A percentile compares a stretch with the other conserved stretches of the same genome.
Evolutionary conservation across 1,140 invertebrate genomes (phyloP).

Genomic region (Galleria mellonella): DNA sequence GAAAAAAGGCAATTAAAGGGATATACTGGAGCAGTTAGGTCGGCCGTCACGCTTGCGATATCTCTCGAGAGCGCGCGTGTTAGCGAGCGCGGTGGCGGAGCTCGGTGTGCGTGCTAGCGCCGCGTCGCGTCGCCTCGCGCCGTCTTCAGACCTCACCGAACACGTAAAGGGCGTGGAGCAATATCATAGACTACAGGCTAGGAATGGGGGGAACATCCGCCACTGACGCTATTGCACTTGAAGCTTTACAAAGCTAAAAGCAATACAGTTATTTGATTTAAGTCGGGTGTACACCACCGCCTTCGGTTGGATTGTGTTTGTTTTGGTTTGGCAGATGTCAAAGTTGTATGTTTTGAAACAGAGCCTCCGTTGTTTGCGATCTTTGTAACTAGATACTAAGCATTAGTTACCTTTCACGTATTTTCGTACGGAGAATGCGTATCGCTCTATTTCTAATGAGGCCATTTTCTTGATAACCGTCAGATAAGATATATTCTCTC

Average conservation of each 20-base stretch:
- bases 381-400: conserved; percentile 48
- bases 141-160: conserved; percentile 45
- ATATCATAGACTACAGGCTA: conserved; percentile 68
- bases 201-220: conserved; percentile 61
- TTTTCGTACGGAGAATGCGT: neutral
- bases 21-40: conserved; percentile 67
- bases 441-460: no score
- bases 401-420: conserved; percentile 24
- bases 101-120: conserved; percentile 32
- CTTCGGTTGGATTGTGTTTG: conserved; percentile 67
- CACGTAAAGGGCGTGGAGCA: conserved; percentile 70
- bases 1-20: conserved; percentile 74
- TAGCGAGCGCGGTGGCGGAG: conserved; percentile 9
- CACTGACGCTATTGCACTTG: conserved; percentile 67
- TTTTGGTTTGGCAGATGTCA: conserved; percentile 70
- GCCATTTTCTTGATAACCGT: no score
- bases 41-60: conserved; percentile 47
- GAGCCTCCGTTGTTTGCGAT: conserved; percentile 55
- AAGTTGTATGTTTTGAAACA: conserved; percentile 70
- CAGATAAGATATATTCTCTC: no score
- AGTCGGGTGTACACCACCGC: conserved; percentile 60
- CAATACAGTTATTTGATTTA: conserved; percentile 74
- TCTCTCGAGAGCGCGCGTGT: conserved; percentile 23
- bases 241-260: conserved; percentile 70
- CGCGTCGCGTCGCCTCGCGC: conserved; percentile 7